Percentiles rank a stretch among this genome's conserved stretches.
Evolutionary conservation across 1,140 invertebrate genomes (phyloP).

Genomic region (Drosophila sp.): DNA sequence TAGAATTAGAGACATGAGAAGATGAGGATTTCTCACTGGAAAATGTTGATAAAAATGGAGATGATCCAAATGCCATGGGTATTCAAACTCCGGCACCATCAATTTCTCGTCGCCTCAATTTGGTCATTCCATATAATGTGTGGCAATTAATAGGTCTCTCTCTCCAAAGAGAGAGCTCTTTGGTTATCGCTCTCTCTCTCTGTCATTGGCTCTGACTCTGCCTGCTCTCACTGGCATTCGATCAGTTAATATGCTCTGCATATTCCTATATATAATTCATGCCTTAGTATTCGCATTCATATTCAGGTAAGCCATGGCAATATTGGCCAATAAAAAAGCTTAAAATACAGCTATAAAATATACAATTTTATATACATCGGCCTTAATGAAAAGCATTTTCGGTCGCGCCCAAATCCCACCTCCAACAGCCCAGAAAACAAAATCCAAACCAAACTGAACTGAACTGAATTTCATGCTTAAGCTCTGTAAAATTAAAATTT

Average conservation of each 20-base stretch:
- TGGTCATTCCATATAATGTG: background rate
- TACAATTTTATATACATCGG: conserved; percentile 66
- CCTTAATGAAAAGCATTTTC: conserved; percentile 67
- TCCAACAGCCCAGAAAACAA: conserved; percentile 3
- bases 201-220: background rate
- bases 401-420: conserved; percentile 11
- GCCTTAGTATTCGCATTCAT: conserved; percentile 8
- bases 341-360: conserved; percentile 76
- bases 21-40: no score
- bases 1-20: no score
- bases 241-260: background rate
- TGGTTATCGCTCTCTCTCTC: background rate
- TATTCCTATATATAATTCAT: background rate
- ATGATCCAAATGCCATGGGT: no score
- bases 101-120: no score
- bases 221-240: background rate
- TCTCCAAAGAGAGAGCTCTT: background rate
- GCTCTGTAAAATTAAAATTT: conserved; percentile 82
- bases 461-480: conserved; percentile 77
- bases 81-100: no score
- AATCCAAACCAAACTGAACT: conserved; percentile 22
- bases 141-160: background rate
- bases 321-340: conserved; percentile 69
- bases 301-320: conserved; percentile 23
- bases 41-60: no score